Evolutionary conservation across 2,113 vertebrate species (phyloP).

Genomic region (Saguinus midas): DNA sequence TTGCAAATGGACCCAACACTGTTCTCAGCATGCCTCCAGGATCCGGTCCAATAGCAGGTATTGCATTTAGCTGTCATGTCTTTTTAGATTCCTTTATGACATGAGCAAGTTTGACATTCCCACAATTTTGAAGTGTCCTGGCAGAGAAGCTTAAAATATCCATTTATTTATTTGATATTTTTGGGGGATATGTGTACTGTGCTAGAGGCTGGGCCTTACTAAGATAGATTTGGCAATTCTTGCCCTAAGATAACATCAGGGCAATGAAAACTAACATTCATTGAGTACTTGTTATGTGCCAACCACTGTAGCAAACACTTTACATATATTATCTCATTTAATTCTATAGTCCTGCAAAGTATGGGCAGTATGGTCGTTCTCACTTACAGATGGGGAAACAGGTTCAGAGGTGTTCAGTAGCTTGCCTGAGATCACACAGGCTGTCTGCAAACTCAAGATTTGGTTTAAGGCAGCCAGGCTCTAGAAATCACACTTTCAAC

Average conservation of each 20-base stretch:
- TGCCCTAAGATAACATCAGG: background rate
- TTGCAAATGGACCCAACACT: accelerated
- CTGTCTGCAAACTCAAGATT: background rate
- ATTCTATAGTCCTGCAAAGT: background rate
- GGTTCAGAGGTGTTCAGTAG: background rate
- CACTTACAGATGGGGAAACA: background rate
- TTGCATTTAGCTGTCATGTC: background rate
- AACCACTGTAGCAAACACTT: background rate
- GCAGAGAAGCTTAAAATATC: background rate
- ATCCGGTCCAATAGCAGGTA: background rate
- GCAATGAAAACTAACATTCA: background rate
- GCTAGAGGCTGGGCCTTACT: background rate
- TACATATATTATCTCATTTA: background rate
- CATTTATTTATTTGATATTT: background rate
- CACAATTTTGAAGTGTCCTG: background rate
- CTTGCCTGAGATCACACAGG: background rate
- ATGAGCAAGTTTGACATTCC: background rate
- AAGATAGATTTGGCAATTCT: background rate
- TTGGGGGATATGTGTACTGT: background rate
- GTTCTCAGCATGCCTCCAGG: background rate
- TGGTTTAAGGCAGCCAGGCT: background rate
- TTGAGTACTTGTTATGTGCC: background rate
- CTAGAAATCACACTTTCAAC: background rate
- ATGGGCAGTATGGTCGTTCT: background rate
- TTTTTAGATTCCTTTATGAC: background rate